Evolutionary conservation across 2,797 vertebrate species (phyloP).

Genomic region (Columba guinea): DNA sequence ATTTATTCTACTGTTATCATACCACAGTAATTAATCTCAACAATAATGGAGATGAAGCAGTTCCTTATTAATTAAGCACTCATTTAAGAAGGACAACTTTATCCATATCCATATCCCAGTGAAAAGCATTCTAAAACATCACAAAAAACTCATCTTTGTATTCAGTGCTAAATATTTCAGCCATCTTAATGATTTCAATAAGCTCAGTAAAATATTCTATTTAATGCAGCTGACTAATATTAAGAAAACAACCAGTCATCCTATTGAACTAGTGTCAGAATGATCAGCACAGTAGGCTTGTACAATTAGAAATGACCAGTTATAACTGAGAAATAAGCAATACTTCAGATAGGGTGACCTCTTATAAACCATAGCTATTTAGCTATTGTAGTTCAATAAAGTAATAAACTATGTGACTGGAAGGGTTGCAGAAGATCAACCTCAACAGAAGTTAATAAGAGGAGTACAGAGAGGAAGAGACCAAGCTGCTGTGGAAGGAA

Average conservation of each 20-base stretch:
- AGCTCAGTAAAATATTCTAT: neutral
- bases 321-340: neutral
- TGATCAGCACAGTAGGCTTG: neutral
- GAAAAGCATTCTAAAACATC: neutral
- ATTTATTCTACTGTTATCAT: neutral
- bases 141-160: neutral
- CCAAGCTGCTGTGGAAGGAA: neutral
- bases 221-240: neutral
- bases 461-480: neutral
- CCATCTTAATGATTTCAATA: neutral
- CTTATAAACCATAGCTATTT: neutral
- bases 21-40: neutral
- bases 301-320: neutral
- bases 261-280: neutral
- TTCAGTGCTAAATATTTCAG: neutral
- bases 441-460: neutral
- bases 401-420: neutral
- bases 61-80: conserved; percentile 3
- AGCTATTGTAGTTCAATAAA: neutral
- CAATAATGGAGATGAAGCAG: neutral
- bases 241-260: neutral
- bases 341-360: neutral
- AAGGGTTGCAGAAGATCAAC: neutral
- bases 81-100: neutral
- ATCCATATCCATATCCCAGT: neutral